Conservation (phyloP, 2,888 invertebrate genomes). For the Lithophane socia region DNA sequence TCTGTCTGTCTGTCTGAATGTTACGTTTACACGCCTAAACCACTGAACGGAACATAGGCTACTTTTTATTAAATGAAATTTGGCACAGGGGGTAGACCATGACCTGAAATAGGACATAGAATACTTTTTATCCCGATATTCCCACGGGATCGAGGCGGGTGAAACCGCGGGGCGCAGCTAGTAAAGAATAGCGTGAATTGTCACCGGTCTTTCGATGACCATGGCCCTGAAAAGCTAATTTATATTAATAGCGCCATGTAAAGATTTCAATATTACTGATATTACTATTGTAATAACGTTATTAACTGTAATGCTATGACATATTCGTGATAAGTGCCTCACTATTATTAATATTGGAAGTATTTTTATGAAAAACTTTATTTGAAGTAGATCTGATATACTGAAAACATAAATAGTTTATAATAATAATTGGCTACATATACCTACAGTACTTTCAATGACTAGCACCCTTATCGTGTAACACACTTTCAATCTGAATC, state of each 20-base stretch:
- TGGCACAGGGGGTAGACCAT: too few relatives aligned
- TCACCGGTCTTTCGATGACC: conserved; percentile 2
- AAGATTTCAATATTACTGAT: conserved; percentile 10
- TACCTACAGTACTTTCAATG: not conserved
- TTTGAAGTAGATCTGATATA: not conserved
- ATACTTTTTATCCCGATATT: too few relatives aligned
- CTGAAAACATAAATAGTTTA: too few relatives aligned
- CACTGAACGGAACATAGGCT: too few relatives aligned
- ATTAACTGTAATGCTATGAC: conserved; percentile 4
- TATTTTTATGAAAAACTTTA: conserved; percentile 8
- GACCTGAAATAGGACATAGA: too few relatives aligned
- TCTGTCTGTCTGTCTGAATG: too few relatives aligned
- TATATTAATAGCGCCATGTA: conserved; percentile 9
- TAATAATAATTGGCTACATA: not conserved
- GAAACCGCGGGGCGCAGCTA: too few relatives aligned
- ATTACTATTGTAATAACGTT: conserved; percentile 1
- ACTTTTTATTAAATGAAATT: too few relatives aligned
- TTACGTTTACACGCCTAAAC: too few relatives aligned
- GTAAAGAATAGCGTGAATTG: conserved; percentile 8
- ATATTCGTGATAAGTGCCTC: not conserved
- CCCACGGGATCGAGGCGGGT: too few relatives aligned
- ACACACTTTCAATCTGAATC: too few relatives aligned
- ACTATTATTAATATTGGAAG: conserved; percentile 9
- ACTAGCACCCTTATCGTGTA: too few relatives aligned
- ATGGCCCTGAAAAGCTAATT: conserved; percentile 37